A percentile compares a stretch with the other conserved stretches of the same genome.
Conservation (phyloP, 2,113 vertebrate genomes). For the Rhinogobius similis region DNA sequence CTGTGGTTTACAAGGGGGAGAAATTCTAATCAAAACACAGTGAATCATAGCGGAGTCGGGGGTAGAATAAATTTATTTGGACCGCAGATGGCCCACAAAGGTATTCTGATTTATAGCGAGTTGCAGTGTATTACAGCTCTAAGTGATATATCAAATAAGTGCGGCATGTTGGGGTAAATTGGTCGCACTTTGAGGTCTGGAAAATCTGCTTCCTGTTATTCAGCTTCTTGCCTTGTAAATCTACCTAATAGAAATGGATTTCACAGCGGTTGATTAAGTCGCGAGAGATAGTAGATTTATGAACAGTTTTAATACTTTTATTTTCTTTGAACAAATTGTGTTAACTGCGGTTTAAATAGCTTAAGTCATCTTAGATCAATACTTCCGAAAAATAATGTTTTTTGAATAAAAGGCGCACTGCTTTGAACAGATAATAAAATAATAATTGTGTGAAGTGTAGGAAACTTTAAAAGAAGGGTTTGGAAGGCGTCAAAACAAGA, state of each 20-base stretch:
- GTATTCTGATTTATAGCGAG: constrained; percentile 73
- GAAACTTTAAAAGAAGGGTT: neutral
- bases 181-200: constrained; percentile 23
- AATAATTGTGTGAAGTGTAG: neutral
- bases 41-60: constrained; percentile 47
- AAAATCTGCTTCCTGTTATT: constrained; percentile 49
- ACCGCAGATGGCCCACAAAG: constrained; percentile 63
- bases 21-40: constrained; percentile 42
- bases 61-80: constrained; percentile 62
- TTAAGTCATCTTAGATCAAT: constrained; percentile 2
- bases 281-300: constrained; percentile 27
- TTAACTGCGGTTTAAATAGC: constrained; percentile 38
- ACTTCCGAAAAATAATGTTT: neutral
- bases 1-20: constrained; percentile 33
- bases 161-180: constrained; percentile 60
- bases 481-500: neutral
- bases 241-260: constrained; percentile 59
- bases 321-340: constrained; percentile 21
- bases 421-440: constrained; percentile 1
- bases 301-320: neutral
- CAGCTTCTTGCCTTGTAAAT: constrained; percentile 55
- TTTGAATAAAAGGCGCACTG: neutral
- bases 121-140: constrained; percentile 60
- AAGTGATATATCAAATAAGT: constrained; percentile 67
- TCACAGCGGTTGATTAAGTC: constrained; percentile 34